These are phyloP conservation scores for Pachyrhynchus sulphureomaculatus DNA, from an alignment of 1,140 invertebrate genomes.

Conservation along the genomic window DNA sequence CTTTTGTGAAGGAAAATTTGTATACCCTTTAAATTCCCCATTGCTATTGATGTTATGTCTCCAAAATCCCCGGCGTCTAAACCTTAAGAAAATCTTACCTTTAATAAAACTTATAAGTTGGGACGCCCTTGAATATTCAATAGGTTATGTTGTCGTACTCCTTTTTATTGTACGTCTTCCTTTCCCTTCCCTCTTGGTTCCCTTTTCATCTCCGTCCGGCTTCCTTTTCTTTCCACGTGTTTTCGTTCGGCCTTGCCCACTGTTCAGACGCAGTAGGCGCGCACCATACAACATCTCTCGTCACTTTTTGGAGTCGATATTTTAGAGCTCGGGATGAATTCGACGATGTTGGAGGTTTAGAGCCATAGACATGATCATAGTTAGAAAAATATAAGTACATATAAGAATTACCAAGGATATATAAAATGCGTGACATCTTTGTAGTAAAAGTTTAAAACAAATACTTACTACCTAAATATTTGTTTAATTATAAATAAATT, in stretches of 20 bases:
- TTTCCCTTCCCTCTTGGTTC: background rate
- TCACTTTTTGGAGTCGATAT: background rate
- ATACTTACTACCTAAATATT: no score
- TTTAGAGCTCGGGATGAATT: background rate
- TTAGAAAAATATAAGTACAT: no score
- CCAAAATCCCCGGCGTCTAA: no score
- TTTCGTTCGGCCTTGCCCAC: conserved; percentile 1
- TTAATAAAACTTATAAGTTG: background rate
- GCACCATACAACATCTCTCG: background rate
- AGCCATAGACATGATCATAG: background rate
- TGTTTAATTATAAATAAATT: no score
- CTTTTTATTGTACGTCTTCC: background rate
- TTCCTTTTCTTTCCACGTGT: background rate
- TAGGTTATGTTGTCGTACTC: background rate
- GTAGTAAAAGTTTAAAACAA: no score
- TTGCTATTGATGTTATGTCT: no score
- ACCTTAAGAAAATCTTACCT: no score
- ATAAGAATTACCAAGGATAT: no score
- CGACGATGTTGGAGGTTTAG: background rate
- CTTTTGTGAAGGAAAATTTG: no score
- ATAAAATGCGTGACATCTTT: no score
- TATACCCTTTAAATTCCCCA: no score
- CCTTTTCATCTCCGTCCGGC: background rate
- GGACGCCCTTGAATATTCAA: background rate
- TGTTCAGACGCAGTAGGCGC: conserved; percentile 1